Percentiles rank a stretch among this genome's conserved stretches.
Evolutionary conservation across 1,140 invertebrate species (phyloP).

Genomic region (Trypoxylus dichotomus): DNA sequence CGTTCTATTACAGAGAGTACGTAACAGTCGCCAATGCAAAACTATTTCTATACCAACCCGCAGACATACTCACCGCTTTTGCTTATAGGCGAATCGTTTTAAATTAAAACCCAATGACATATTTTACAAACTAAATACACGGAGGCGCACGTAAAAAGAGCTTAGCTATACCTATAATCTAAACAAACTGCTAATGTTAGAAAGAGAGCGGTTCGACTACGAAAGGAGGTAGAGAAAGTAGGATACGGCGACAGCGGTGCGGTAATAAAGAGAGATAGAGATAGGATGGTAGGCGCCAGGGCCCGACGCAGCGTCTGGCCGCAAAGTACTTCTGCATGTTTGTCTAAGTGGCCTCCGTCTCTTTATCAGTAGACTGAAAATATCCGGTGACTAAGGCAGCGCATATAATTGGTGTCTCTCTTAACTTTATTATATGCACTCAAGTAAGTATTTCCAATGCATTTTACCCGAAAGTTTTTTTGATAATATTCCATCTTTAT

Average conservation of each 20-base stretch:
- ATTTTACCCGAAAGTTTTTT: constrained; percentile 5
- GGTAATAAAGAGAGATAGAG: constrained; percentile 10
- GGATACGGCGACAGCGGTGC: constrained; percentile 4
- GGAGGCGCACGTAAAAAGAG: neutral
- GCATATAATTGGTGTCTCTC: constrained; percentile 29
- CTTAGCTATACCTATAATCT: constrained; percentile 9
- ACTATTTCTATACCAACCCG: constrained; percentile 8
- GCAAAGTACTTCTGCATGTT: constrained; percentile 31
- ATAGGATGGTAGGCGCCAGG: constrained; percentile 27
- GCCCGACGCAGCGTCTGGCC: constrained; percentile 28
- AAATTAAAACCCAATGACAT: constrained; percentile 25
- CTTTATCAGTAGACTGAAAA: constrained; percentile 29
- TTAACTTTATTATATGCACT: constrained; percentile 30
- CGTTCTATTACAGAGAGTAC: constrained; percentile 17
- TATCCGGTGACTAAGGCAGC: constrained; percentile 28
- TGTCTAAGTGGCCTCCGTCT: constrained; percentile 27
- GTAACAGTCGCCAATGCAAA: constrained; percentile 18
- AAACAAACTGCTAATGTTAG: neutral
- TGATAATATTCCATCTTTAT: constrained; percentile 14
- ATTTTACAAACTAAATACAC: constrained; percentile 23
- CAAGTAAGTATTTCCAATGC: neutral
- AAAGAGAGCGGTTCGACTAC: neutral
- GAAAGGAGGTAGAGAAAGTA: constrained; percentile 16
- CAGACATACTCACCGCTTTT: neutral
- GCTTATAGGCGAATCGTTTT: constrained; percentile 14